Percentiles rank a stretch among this genome's conserved stretches.
phyloP scores from a whole-genome alignment of 53 echinoderm and acorn worm species.

The Astropecten irregularis region DNA sequence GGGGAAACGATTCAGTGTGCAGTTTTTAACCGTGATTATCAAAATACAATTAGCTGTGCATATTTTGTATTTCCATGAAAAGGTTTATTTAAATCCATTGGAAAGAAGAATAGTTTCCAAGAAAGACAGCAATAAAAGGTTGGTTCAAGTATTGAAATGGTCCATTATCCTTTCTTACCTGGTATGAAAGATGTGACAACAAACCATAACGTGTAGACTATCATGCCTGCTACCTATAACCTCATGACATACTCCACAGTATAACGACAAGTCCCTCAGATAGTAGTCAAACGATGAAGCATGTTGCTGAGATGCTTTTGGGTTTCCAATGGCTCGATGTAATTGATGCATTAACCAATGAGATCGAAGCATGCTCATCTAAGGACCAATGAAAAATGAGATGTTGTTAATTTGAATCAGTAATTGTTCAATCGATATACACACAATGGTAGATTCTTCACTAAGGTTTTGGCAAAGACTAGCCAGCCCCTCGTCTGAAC shows the following conservation, averaged over 20 bases:
- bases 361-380: conserved; percentile 88
- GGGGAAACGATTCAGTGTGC: too few relatives aligned
- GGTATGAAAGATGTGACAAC: conserved; percentile 90
- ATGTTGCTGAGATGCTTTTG: conserved; percentile 78
- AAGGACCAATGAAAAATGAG: background rate
- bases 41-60: too few relatives aligned
- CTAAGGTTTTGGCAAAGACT: too few relatives aligned
- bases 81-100: too few relatives aligned
- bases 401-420: background rate
- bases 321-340: conserved; percentile 67
- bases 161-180: conserved; percentile 67
- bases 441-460: background rate
- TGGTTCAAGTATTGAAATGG: too few relatives aligned
- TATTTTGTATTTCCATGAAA: too few relatives aligned
- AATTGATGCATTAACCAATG: conserved; percentile 90
- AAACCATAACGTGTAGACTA: conserved; percentile 68
- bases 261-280: conserved; percentile 78
- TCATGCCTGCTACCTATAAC: conserved; percentile 83
- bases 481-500: too few relatives aligned
- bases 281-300: conserved; percentile 79
- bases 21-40: too few relatives aligned
- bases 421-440: background rate
- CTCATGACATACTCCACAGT: conserved; percentile 87
- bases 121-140: too few relatives aligned
- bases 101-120: too few relatives aligned